Conservation (phyloP, 1,140 invertebrate species). For the Aplysia californica region DNA sequence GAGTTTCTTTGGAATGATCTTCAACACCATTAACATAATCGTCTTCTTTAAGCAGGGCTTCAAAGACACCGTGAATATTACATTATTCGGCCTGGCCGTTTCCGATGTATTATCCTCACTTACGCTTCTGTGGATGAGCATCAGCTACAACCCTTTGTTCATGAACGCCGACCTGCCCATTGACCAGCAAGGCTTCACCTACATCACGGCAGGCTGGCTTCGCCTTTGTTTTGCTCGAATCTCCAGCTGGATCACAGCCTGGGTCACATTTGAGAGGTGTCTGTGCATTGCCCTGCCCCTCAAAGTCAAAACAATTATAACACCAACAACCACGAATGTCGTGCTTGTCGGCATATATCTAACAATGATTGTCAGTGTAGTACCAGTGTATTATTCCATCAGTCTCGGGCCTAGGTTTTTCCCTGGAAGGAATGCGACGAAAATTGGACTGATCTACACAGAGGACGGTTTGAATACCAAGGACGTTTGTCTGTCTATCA, state of each 20-base stretch:
- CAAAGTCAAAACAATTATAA: too few species aligned
- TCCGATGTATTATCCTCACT: too few species aligned
- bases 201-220: background rate
- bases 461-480: background rate
- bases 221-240: constrained; percentile 12
- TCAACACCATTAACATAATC: too few species aligned
- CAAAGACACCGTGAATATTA: too few species aligned
- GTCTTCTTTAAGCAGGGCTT: too few species aligned
- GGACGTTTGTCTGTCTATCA: constrained; percentile 1
- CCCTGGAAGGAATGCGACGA: background rate
- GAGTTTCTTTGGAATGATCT: too few species aligned
- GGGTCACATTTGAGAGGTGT: too few species aligned
- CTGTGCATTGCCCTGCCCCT: too few species aligned
- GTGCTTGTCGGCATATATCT: background rate
- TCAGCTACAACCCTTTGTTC: background rate
- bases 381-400: constrained; percentile 1
- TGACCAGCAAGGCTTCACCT: background rate
- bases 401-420: background rate
- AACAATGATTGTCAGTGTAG: background rate
- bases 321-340: too few species aligned
- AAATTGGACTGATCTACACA: background rate
- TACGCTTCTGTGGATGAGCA: too few species aligned
- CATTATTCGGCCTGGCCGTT: too few species aligned
- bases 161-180: background rate
- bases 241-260: too few species aligned